Base-by-base conservation (phyloP, 1,140 invertebrate genomes). In the Scaptomyza pallida region DNA sequence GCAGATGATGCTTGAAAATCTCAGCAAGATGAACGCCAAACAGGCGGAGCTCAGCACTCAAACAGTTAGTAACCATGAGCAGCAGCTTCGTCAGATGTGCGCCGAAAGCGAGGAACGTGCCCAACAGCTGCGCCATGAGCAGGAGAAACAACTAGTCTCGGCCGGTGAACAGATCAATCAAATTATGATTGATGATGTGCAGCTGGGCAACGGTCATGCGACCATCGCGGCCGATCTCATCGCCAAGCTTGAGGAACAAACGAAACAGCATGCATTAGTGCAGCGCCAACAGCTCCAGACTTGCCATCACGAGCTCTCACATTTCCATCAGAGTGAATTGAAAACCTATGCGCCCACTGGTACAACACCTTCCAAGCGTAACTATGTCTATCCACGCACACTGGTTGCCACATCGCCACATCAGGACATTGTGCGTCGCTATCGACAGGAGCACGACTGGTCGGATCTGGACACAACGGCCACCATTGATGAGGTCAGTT, bases 371-470 rank as follows among this genome's bases (percentile, higher is more conserved):
- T 91, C 92, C 2, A 93, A 93, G 64, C 92, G 90, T 60, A 92
- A 94, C 5, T 96, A 94, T 80, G 63, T 88, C 1, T 96, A 94
- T 92, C 95, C 95, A 50, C 92, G 92, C 60, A 44, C 83, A 0
- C 76, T 96, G 55, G 92, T 89, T 1, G 79, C 91, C 41, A 95
- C 95, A 2, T 96, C 95, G 0, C 95, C 95, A 0, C 94, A 95
- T 74, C 93, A 94, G 23, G 89, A 93, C 1, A 94, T 96, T 23
- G 90, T 96, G n/a, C 88, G 92, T 43, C 90, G 93, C 26, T 95
- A 93, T 78, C 91, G 94, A 0, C 75, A 89, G 62, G 90, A 91
- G 41, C 89, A 86, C 33, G 85, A 91, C 54, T 90, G 78, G 82
- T 91, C 89, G 0, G 91, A 91, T 71, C 54, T 91, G 44, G 89